Conservation (phyloP, 2,797 vertebrate genomes). For the Sebastes cheni region DNA sequence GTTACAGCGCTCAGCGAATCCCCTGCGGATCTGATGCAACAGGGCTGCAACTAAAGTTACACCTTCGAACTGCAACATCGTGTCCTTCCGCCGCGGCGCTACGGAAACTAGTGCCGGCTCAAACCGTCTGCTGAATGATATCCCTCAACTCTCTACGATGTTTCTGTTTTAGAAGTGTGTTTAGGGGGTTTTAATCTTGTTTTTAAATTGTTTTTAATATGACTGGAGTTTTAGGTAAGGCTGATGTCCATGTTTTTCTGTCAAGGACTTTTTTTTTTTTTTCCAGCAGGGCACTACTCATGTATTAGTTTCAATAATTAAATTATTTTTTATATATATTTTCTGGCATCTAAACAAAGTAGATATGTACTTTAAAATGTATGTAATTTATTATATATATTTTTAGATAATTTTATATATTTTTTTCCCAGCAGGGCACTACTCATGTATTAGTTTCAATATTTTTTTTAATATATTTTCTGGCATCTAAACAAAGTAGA, state of each 20-base stretch:
- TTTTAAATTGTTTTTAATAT: fast-evolving
- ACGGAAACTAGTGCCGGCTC: conserved; percentile 75
- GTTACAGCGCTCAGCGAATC: conserved; percentile 78
- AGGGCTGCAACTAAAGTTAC: conserved; percentile 85
- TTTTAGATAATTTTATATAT: too few species aligned
- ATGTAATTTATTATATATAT: too few species aligned
- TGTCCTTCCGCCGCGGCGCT: conserved; percentile 80
- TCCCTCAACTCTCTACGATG: not conserved
- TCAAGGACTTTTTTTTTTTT: not conserved
- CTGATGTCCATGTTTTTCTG: not conserved
- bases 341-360: too few species aligned
- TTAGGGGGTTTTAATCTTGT: not conserved
- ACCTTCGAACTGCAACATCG: conserved; percentile 74
- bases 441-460: too few species aligned
- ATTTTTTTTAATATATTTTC: too few species aligned
- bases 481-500: too few species aligned
- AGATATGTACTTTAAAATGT: too few species aligned
- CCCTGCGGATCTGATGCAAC: conserved; percentile 88
- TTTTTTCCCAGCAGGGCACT: too few species aligned
- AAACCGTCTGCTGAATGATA: not conserved
- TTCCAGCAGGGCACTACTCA: too few species aligned
- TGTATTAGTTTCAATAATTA: too few species aligned
- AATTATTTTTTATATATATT: too few species aligned
- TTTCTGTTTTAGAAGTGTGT: not conserved
- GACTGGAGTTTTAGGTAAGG: not conserved